Base-by-base conservation (phyloP, 2,888 invertebrate genomes). In the Leucozona laternaria region DNA sequence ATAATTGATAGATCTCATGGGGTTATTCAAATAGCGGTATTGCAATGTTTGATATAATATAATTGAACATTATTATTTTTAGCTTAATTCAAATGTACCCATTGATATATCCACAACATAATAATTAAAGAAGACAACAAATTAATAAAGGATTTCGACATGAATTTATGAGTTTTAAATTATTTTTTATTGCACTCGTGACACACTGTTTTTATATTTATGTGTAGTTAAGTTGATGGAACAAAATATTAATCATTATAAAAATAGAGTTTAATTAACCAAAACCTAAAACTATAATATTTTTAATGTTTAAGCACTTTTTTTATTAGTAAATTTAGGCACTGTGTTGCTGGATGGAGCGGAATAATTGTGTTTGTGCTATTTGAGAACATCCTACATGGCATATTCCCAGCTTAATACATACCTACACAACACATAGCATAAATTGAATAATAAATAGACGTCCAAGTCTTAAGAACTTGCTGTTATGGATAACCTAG, bases 1-100 rank as follows among this genome's bases (percentile, higher is more conserved):
- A 86, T 86, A 86, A 86, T 86, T 86, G 82, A 86, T 86, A 86
- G 86, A 86, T 86, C 86, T 79, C 86, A 82, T 75, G 82, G 70
- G 86, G 73, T 86, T 79, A 86, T 75, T 75, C 8, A 22, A 75
- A 71, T 57, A 55, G 64, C 55, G 37, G 37, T 50, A 60, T 77
- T 80, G 77, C 75, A 70, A 22, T 58, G 45, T 77, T 81, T 62
- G 64, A 28, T 8, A 22, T n/a, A 11, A 62, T 55, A 55, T 31
- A 66, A 80, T 50, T 76, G 75, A 68, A 72, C 28, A 77, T 75
- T 71, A 53, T 55, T 43, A 40, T 57, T 72, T 79, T 79, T 71
- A 75, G 83, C 79, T 31, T 4, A 60, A 37, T 40, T 40, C 13
- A 34, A 58, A 58, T 58, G 17, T 34, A 22, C n/a, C n/a, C n/a